Evolutionary conservation across 1,140 invertebrate species (phyloP).

Genomic region (Reticulitermes speratus): DNA sequence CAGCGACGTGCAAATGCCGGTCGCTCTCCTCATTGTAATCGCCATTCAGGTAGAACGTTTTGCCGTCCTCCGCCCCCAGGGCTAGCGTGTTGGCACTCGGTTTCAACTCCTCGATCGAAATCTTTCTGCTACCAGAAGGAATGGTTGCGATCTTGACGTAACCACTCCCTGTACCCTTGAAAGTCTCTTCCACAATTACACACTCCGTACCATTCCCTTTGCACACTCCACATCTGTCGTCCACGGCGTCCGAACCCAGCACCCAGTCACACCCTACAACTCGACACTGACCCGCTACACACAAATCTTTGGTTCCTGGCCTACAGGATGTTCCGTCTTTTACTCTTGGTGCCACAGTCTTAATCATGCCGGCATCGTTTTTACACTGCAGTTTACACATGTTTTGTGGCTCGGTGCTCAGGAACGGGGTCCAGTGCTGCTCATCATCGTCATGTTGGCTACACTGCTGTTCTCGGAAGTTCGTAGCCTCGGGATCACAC

Average conservation of each 20-base stretch:
- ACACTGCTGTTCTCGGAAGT: constrained; percentile 61
- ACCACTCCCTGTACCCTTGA: constrained; percentile 40
- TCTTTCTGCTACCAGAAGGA: constrained; percentile 48
- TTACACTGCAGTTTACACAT: constrained; percentile 59
- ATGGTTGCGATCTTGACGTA: constrained; percentile 49
- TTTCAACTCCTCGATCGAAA: constrained; percentile 45
- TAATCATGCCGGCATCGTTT: constrained; percentile 49
- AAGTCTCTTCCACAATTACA: constrained; percentile 47
- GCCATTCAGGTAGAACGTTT: constrained; percentile 50
- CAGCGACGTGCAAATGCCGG: constrained; percentile 46
- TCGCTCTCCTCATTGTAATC: constrained; percentile 46
- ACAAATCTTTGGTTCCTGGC: constrained; percentile 58
- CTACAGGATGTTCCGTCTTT: constrained; percentile 61
- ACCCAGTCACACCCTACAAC: constrained; percentile 68
- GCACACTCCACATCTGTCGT: constrained; percentile 68
- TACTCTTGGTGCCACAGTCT: constrained; percentile 44
- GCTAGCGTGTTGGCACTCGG: constrained; percentile 48
- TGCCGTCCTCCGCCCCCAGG: constrained; percentile 41
- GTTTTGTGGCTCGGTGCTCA: constrained; percentile 43
- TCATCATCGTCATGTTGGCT: constrained; percentile 46
- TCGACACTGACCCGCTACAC: constrained; percentile 54
- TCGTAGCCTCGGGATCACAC: constrained; percentile 52
- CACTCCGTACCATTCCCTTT: constrained; percentile 68
- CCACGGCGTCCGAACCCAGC: constrained; percentile 61
- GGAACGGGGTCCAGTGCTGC: constrained; percentile 55